phyloP scores from a whole-genome alignment of 2,888 invertebrate species.

The Entomobrya multifasciata region DNA sequence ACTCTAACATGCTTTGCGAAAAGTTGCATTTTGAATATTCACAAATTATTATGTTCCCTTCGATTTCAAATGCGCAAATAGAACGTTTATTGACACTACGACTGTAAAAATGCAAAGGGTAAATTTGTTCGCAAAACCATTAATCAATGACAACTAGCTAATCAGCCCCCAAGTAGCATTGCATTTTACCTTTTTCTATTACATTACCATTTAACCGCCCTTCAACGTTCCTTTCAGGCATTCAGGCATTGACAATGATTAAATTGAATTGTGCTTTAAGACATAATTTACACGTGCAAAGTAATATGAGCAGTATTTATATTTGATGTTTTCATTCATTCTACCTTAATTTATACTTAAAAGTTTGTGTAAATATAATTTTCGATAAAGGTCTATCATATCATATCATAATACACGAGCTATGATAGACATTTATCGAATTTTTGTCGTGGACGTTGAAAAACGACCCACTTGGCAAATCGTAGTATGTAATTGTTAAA shows the following conservation, averaged over 20 bases:
- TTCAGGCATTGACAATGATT: background rate
- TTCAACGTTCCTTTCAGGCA: background rate
- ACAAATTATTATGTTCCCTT: too few relatives aligned
- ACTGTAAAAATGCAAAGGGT: too few relatives aligned
- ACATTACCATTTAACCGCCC: too few relatives aligned
- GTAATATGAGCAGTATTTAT: too few relatives aligned
- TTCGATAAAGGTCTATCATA: background rate
- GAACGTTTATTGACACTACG: too few relatives aligned
- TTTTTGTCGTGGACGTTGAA: conserved; percentile 22
- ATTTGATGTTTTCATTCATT: conserved; percentile 27
- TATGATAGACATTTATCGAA: background rate
- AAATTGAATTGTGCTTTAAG: background rate
- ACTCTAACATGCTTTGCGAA: too few relatives aligned
- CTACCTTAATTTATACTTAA: background rate
- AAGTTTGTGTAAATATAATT: background rate
- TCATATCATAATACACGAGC: background rate
- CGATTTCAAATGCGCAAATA: too few relatives aligned
- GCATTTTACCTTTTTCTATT: too few relatives aligned
- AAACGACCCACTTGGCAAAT: conserved; percentile 70
- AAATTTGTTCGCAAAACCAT: too few relatives aligned
- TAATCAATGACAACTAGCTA: too few relatives aligned
- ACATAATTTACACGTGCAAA: background rate
- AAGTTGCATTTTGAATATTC: too few relatives aligned
- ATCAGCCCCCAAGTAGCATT: too few relatives aligned
- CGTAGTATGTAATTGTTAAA: conserved; percentile 30